Base-by-base conservation (phyloP, 2,888 invertebrate species). In the Labia minor region DNA sequence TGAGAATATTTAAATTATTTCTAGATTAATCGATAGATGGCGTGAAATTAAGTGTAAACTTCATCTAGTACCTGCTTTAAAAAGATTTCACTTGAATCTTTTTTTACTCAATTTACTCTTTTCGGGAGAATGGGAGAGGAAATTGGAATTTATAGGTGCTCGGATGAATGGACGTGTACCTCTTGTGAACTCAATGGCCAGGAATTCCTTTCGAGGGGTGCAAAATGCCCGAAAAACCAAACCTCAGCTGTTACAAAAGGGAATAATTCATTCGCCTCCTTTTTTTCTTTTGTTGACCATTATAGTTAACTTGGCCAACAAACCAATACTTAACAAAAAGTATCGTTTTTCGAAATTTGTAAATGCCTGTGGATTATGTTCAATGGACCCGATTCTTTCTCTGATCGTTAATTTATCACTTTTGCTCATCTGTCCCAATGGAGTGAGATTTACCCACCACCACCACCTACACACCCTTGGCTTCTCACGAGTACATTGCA, bases 331-430 rank as follows among this genome's bases (percentile, higher is more conserved):
- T 3, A 14, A 49, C 49, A 49, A 49, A 49, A 16, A 16, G 49
- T 49, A 49, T 49, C 49, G 49, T 49, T 49, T 49, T 49, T 49
- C 49, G 49, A 49, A 49, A 49, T 49, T 49, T 49, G 49, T 49
- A 49, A 49, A 49, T 10, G 4, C 26, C 26, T 8, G 4, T 26
- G 26, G 26, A 26, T 26, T 26, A 26, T 49, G 16, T 49, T 49
- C 49, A 49, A 49, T 49, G 49, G 49, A 49, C 49, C n/a, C 16
- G 49, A 11, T 49, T 49, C 16, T 49, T 49, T 49, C 4, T 8
- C 26, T 6, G 26, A 8, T 26, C 26, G 26, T 8, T 26, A 26
- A 26, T 26, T 6, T 26, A 26, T 26, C 26, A 26, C 26, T 26
- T 26, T 26, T 26, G 26, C 26, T 26, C 26, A 26, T 26, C 26